phyloP scores from a whole-genome alignment of 2,888 invertebrate genomes.

The Drosophila formosana region DNA sequence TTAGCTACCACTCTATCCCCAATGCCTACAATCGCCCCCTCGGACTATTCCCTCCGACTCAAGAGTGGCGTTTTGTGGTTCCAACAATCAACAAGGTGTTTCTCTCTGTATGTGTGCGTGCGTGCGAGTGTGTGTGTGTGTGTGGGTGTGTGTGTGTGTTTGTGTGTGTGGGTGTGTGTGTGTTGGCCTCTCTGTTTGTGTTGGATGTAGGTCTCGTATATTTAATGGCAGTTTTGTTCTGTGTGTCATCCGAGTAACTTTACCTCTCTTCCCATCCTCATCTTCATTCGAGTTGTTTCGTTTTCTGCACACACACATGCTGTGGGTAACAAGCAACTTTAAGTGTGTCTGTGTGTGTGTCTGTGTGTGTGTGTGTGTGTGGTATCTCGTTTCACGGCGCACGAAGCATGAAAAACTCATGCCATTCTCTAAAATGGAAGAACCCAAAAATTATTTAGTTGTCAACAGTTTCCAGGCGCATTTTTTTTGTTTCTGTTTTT shows the following conservation, averaged over 20 bases:
- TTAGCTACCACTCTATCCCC: constrained; percentile 9
- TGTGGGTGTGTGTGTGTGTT: constrained; percentile 16
- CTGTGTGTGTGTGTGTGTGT: constrained; percentile 21
- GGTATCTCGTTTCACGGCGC: constrained; percentile 74
- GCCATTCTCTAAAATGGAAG: constrained; percentile 23
- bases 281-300: constrained; percentile 40
- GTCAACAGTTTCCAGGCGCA: constrained; percentile 49
- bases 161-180: constrained; percentile 16
- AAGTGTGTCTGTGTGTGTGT: constrained; percentile 26
- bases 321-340: constrained; percentile 30
- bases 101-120: constrained; percentile 5
- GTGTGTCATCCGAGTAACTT: constrained; percentile 68
- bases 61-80: constrained; percentile 39
- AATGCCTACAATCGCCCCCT: background rate
- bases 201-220: constrained; percentile 38
- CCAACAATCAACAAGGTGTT: constrained; percentile 49
- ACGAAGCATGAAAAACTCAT: constrained; percentile 65
- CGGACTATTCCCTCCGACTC: constrained; percentile 7
- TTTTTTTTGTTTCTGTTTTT: too few relatives aligned
- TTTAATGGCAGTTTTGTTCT: constrained; percentile 59
- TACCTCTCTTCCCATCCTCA: constrained; percentile 21
- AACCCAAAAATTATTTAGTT: constrained; percentile 55
- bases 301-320: constrained; percentile 51
- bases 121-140: background rate
- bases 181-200: constrained; percentile 7